A percentile compares a stretch with the other conserved stretches of the same genome.
Evolutionary conservation across 2,113 vertebrate genomes (phyloP).

Genomic region (Pseudopodoces humilis): DNA sequence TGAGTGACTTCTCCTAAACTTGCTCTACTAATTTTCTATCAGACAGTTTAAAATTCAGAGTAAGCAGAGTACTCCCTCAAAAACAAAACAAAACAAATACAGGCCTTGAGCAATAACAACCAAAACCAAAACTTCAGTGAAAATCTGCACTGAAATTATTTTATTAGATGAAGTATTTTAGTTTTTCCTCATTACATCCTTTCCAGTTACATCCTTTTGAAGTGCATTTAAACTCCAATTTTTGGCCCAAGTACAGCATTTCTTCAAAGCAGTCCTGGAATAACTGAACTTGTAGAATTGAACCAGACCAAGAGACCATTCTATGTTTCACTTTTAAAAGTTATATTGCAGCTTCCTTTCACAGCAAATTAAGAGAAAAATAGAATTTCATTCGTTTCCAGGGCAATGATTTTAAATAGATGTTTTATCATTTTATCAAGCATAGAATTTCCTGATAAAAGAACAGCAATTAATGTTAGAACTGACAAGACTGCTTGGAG

Average conservation of each 20-base stretch:
- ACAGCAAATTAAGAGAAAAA: slow-evolving; percentile 47
- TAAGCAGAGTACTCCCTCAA: neutral
- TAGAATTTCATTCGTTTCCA: slow-evolving; percentile 30
- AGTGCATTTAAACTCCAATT: neutral
- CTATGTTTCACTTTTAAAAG: neutral
- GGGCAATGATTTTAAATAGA: slow-evolving; percentile 50
- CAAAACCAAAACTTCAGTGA: neutral
- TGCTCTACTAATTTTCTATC: neutral
- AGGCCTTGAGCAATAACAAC: neutral
- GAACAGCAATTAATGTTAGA: slow-evolving; percentile 54
- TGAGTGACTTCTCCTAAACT: neutral
- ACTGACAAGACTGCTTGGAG: slow-evolving; percentile 23
- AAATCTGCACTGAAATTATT: neutral
- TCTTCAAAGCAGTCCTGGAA: neutral
- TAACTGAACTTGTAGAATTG: neutral
- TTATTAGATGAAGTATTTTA: neutral
- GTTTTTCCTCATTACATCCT: neutral
- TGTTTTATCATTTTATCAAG: slow-evolving; percentile 51
- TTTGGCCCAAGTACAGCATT: neutral
- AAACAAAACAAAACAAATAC: neutral
- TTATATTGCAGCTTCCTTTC: slow-evolving; percentile 9
- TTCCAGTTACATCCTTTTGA: neutral
- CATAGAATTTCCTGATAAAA: slow-evolving; percentile 54
- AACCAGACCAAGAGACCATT: slow-evolving; percentile 5
- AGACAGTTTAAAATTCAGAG: neutral